Evolutionary conservation across 2,113 vertebrate species (phyloP), one percentile per base, ranked within the genome.

Genomic region (Phaethon lepturus): DNA sequence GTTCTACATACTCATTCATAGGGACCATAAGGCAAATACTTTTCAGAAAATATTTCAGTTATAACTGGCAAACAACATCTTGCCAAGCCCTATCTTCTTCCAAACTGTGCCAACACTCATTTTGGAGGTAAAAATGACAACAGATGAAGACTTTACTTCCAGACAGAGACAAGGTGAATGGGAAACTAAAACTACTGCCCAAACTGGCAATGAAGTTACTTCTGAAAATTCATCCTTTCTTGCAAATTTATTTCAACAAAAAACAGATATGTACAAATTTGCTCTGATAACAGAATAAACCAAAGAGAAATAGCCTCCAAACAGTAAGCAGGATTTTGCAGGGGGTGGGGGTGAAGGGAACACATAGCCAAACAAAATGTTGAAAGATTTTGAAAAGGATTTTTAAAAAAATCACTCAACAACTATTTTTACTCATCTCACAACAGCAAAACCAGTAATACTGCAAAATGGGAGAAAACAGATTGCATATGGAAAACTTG

Each of bases 401-500:
- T 62, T 38, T 60, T 91, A 58, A n/a, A 96, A 96, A 94, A 91
- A 64, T 7, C 56, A 67, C 56, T 67, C 35, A 60, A 69, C 47
- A 72, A 75, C 66, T 85, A 93, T 90, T 85, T 95, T 95, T 55
- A 85, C 60, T 92, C 16, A 91, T 72, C 64, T 93, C 13, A 2
- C 62, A 92, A 81, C 76, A 97, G 80, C 56, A 96, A 91, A 94
- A 44, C 53, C 7, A 7, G 47, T 50, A 77, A 83, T 83, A 82
- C 77, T 76, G 77, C 89, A 63, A 93, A 91, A 95, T 55, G 83
- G 89, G 58, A 85, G 93, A 94, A 96, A 96, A 93, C 91, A 96
- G 96, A 95, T 72, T 93, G 94, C 94, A 91, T 84, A 95, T 64
- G 83, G 79, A 88, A 96, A 97, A 87, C 42, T 91, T 95, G 86